These are phyloP conservation scores for Drosophila histrio DNA, from an alignment of 2,888 invertebrate species.

Conservation along the genomic window DNA sequence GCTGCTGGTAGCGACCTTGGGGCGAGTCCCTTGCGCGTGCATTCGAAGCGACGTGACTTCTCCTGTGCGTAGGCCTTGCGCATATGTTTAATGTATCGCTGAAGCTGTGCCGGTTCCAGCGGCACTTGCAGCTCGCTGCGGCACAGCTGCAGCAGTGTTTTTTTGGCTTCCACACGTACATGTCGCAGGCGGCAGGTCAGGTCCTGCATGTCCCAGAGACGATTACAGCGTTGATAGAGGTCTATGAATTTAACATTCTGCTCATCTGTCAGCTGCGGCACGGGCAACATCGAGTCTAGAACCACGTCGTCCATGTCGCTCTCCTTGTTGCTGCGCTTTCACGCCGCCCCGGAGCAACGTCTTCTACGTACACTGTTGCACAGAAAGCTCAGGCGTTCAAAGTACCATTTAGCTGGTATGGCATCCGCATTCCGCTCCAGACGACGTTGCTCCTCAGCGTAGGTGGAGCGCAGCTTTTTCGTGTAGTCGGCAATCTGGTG, in stretches of 20 bases:
- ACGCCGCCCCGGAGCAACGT: neutral
- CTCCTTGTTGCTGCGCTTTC: neutral
- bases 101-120: conserved; percentile 30
- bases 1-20: conserved; percentile 16
- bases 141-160: conserved; percentile 37
- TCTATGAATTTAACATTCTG: conserved; percentile 43
- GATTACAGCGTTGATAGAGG: conserved; percentile 31
- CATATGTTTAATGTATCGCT: conserved; percentile 20
- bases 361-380: neutral
- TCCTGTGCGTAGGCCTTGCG: conserved; percentile 22
- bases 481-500: conserved; percentile 14
- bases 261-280: conserved; percentile 28
- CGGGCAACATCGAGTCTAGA: neutral
- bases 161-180: conserved; percentile 34
- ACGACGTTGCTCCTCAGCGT: conserved; percentile 25
- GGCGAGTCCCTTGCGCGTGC: neutral
- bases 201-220: conserved; percentile 44
- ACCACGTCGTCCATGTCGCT: too few species aligned
- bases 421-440: neutral
- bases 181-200: conserved; percentile 33
- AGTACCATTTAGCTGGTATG: conserved; percentile 22
- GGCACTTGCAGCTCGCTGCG: conserved; percentile 22
- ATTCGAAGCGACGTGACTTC: conserved; percentile 28
- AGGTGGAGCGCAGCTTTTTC: conserved; percentile 22
- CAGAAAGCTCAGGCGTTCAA: conserved; percentile 23